phyloP scores from a whole-genome alignment of 2,113 vertebrate species.

The Tragulus kanchil region DNA sequence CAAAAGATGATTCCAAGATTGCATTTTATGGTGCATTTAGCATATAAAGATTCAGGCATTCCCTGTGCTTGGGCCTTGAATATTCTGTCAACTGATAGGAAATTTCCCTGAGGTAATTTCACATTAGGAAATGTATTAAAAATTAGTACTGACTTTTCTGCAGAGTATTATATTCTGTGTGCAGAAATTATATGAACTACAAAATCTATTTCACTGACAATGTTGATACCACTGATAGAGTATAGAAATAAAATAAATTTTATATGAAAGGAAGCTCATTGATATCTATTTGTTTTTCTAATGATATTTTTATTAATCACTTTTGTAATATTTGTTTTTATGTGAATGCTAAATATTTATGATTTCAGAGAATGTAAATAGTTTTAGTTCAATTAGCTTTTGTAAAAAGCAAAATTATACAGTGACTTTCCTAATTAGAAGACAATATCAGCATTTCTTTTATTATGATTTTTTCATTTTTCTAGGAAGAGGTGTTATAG shows the following conservation, averaged over 20 bases:
- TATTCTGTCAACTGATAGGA: conserved; percentile 57
- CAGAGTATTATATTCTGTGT: neutral
- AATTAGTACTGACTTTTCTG: neutral
- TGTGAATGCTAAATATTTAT: neutral
- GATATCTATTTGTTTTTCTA: neutral
- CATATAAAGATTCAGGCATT: neutral
- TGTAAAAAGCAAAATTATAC: neutral
- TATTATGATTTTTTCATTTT: neutral
- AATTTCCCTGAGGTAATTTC: conserved; percentile 33
- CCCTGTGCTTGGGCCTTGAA: neutral
- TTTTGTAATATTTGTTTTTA: neutral
- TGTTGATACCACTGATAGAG: neutral
- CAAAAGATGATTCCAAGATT: conserved; percentile 28
- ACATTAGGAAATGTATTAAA: neutral
- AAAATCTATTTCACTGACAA: neutral
- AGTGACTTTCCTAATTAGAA: neutral
- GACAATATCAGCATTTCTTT: conserved; percentile 26
- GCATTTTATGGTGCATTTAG: neutral
- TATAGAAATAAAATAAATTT: neutral
- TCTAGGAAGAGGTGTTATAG: neutral
- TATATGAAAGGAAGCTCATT: neutral
- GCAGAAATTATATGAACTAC: neutral
- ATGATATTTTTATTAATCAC: neutral
- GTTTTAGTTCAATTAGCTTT: neutral
- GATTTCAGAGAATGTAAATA: neutral